Evolutionary conservation across 1,140 invertebrate species (phyloP).

Genomic region (Saccostrea echinata): DNA sequence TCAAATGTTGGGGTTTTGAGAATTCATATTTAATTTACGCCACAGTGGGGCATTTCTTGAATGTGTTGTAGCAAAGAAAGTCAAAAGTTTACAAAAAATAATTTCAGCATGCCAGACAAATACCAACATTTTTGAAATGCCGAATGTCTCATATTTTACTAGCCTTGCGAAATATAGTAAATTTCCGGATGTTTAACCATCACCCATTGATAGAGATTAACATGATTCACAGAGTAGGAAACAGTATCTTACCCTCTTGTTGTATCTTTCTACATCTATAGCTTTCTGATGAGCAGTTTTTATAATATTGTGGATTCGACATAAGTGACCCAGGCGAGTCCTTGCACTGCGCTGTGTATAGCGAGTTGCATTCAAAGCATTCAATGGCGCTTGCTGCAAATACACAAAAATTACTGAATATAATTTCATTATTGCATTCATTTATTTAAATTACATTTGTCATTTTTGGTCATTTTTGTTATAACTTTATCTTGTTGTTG

Average conservation of each 20-base stretch:
- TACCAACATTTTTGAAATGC: too few species aligned
- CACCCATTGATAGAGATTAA: background rate
- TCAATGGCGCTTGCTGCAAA: conserved; percentile 20
- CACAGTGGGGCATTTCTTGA: too few species aligned
- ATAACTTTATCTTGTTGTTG: too few species aligned
- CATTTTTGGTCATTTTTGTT: too few species aligned
- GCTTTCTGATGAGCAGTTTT: background rate
- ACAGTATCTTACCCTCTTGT: conserved; percentile 19
- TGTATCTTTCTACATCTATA: conserved; percentile 20
- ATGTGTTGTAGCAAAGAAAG: too few species aligned
- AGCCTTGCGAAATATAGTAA: background rate
- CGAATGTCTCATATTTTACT: too few species aligned
- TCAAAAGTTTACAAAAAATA: too few species aligned
- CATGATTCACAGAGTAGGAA: background rate
- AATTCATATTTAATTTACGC: too few species aligned
- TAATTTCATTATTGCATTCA: too few species aligned
- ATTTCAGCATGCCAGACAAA: too few species aligned
- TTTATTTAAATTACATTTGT: too few species aligned
- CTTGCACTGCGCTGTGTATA: background rate
- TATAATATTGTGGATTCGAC: background rate
- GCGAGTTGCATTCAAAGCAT: conserved; percentile 8
- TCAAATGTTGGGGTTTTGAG: too few species aligned
- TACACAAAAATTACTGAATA: background rate
- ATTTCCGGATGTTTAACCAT: background rate
- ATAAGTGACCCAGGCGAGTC: background rate